Evolutionary conservation across 2,113 vertebrate species (phyloP).

Genomic region (Hipposideros armiger): DNA sequence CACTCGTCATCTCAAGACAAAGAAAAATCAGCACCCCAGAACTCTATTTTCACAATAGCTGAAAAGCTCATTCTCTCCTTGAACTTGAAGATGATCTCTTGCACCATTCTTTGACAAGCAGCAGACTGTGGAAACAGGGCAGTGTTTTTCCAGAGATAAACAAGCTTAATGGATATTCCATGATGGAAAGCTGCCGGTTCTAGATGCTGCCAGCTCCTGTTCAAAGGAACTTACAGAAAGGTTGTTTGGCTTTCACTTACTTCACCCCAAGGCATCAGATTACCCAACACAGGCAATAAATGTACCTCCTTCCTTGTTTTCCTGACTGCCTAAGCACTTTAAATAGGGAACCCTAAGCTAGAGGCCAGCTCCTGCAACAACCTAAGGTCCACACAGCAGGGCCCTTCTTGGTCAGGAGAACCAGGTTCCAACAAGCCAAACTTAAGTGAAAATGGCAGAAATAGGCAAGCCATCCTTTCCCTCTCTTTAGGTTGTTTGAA

Average conservation of each 20-base stretch:
- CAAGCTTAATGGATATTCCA: constrained; percentile 77
- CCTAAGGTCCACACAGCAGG: not conserved
- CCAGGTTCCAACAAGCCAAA: not conserved
- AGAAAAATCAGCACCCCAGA: not conserved
- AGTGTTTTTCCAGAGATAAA: constrained; percentile 81
- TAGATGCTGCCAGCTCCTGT: constrained; percentile 64
- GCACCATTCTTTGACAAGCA: constrained; percentile 50
- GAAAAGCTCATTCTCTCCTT: constrained; percentile 47
- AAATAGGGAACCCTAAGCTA: not conserved
- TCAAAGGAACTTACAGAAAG: constrained; percentile 73
- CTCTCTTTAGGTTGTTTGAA: not conserved
- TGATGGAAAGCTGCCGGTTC: constrained; percentile 58
- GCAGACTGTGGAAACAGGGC: constrained; percentile 50
- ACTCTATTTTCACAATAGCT: not conserved
- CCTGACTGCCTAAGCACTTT: constrained; percentile 6
- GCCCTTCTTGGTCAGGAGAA: not conserved
- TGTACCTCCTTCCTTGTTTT: constrained; percentile 61
- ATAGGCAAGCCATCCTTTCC: not conserved
- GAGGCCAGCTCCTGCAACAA: not conserved
- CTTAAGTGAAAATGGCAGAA: not conserved
- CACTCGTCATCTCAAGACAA: not conserved
- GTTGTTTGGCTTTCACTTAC: constrained; percentile 64
- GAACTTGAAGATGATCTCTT: constrained; percentile 63
- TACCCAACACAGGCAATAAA: constrained; percentile 68
- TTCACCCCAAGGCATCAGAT: constrained; percentile 70